Evolutionary conservation across 2,113 vertebrate species (phyloP).

Genomic region (Tilapia sparmanii): DNA sequence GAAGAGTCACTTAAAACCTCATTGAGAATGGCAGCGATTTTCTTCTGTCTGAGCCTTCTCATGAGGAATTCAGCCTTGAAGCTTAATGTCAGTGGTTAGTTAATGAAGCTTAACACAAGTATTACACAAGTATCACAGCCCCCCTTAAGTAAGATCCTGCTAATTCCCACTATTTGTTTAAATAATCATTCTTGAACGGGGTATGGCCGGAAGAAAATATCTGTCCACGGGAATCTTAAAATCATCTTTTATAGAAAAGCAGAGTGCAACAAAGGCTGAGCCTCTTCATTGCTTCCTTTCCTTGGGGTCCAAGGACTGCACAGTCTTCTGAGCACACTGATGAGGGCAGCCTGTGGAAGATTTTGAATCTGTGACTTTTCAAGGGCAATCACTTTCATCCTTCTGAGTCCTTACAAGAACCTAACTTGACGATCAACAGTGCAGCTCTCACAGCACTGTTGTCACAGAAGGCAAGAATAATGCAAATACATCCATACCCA

Average conservation of each 20-base stretch:
- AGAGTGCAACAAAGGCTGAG: background rate
- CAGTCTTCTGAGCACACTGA: background rate
- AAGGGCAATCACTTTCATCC: slow-evolving; percentile 29
- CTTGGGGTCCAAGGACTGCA: background rate
- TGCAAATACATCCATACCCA: background rate
- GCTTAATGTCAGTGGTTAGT: background rate
- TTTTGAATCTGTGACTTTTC: background rate
- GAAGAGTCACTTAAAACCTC: background rate
- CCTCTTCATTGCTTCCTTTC: background rate
- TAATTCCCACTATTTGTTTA: background rate
- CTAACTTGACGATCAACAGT: background rate
- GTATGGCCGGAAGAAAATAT: background rate
- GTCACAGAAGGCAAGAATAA: background rate
- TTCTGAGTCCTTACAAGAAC: background rate
- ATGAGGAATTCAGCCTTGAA: background rate
- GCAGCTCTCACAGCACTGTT: background rate
- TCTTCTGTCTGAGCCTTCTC: background rate
- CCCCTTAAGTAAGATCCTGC: background rate
- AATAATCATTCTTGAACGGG: background rate
- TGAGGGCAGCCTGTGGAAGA: background rate
- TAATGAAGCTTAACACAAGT: background rate
- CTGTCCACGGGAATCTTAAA: background rate
- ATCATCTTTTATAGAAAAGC: background rate
- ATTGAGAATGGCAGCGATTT: background rate
- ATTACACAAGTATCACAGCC: background rate